These are phyloP conservation scores for Pterostichus niger DNA, from an alignment of 2,888 invertebrate species.

Conservation along the genomic window DNA sequence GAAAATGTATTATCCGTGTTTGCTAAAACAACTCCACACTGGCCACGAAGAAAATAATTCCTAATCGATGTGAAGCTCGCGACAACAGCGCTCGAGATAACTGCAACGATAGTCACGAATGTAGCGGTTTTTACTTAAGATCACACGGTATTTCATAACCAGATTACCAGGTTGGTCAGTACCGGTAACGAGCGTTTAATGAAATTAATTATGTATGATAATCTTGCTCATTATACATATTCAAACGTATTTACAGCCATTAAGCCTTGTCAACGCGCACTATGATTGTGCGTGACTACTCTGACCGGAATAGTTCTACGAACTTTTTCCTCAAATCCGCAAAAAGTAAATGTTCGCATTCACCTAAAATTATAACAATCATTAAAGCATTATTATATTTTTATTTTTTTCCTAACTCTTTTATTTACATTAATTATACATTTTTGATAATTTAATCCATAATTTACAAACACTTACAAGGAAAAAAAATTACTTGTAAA, in stretches of 20 bases:
- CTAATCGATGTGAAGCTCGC: background rate
- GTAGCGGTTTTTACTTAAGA: conserved; percentile 35
- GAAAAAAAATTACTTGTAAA: too few relatives aligned
- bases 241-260: conserved; percentile 52
- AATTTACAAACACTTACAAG: too few relatives aligned
- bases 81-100: background rate
- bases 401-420: too few relatives aligned
- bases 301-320: background rate
- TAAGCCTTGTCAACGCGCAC: conserved; percentile 30
- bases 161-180: background rate
- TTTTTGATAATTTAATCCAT: too few relatives aligned
- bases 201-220: conserved; percentile 65
- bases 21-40: conserved; percentile 33
- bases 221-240: conserved; percentile 65
- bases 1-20: conserved; percentile 52
- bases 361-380: too few relatives aligned
- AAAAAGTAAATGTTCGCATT: background rate
- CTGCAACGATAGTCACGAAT: background rate
- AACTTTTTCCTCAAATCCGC: background rate
- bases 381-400: too few relatives aligned
- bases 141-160: conserved; percentile 12
- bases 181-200: conserved; percentile 59
- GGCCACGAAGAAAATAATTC: conserved; percentile 53
- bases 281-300: conserved; percentile 29
- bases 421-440: background rate